Base-by-base conservation (phyloP, 2,888 invertebrate genomes). In the Philonicus albiceps region DNA sequence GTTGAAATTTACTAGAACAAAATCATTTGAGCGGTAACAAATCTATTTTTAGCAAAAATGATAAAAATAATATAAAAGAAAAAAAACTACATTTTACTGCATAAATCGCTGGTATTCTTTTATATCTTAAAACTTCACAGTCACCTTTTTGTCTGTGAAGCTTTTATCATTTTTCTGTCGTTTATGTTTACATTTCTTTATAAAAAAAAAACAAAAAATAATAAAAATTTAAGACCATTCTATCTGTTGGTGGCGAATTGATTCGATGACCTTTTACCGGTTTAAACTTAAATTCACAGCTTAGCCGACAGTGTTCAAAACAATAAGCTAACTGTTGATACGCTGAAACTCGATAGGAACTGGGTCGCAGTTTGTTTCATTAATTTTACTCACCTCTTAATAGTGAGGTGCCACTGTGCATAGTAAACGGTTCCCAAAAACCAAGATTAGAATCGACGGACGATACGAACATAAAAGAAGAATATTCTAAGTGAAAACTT, bases 371-470 rank as follows among this genome's bases (percentile, higher is more conserved):
- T 7, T 34, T n/a, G 31, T 8, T 16, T 74, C 74, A 74, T 74
- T 74, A 74, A 74, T 74, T 74, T 74, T 74, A 74, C 27, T 31
- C 74, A 74, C 34, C n/a, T 74, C 74, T 74, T 74, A 74, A 74
- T 74, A 34, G 74, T 6, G 19, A 16, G n/a, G n/a, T 74, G 31
- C 74, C 34, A 64, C 64, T 27, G 64, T 2, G 64, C 22, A 64
- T 64, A 64, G 11, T 64, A 64, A 64, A 27, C 27, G 27, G 6
- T 2, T 64, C 27, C 27, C 11, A 22, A 64, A 55, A 64, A 64
- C 11, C 64, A 64, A 64, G 64, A 64, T 64, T 27, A 49, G n/a
- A 49, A 49, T 49, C 16, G 3, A 19, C 7, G n/a, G n/a, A n/a
- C 49, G 49, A n/a, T n/a, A 49, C 5, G 49, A 49, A n/a, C 49